Evolutionary conservation across 23 tunicate species (phyloP).

Genomic region (Trididemnum nubilum): DNA sequence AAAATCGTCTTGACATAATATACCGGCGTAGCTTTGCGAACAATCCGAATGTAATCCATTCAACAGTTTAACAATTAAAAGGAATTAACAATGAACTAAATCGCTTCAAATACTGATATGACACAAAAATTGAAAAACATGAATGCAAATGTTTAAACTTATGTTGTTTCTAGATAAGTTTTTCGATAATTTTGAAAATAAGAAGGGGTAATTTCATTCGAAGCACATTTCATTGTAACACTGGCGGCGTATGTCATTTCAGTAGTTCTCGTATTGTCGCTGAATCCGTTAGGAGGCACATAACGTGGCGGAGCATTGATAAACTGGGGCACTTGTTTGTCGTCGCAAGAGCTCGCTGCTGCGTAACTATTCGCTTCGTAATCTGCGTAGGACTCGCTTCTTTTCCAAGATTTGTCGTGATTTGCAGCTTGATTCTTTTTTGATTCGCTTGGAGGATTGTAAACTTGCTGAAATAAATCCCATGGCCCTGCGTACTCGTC

Average conservation of each 20-base stretch:
- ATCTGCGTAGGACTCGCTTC: neutral
- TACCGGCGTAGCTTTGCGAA: too few relatives aligned
- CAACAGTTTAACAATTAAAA: too few relatives aligned
- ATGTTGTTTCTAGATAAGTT: neutral
- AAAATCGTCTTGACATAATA: too few relatives aligned
- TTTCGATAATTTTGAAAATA: slow-evolving; percentile 14
- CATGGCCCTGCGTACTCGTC: neutral
- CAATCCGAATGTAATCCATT: too few relatives aligned
- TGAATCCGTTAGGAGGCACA: neutral
- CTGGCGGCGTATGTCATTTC: slow-evolving; percentile 16
- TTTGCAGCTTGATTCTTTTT: neutral
- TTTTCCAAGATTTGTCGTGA: neutral
- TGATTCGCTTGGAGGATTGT: neutral
- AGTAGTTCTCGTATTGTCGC: neutral
- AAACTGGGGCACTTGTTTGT: neutral
- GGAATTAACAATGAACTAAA: too few relatives aligned
- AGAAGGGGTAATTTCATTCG: slow-evolving; percentile 3
- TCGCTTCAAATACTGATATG: too few relatives aligned
- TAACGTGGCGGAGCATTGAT: slow-evolving; percentile 13
- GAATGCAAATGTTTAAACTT: too few relatives aligned
- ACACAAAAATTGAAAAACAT: too few relatives aligned
- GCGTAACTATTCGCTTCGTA: neutral
- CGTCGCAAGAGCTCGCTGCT: neutral
- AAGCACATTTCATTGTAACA: slow-evolving; percentile 23
- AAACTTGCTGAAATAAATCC: neutral